A percentile compares a stretch with the other conserved stretches of the same genome.
These are phyloP conservation scores for Mycteria americana DNA, from an alignment of 2,797 vertebrate genomes.

Conservation along the genomic window DNA sequence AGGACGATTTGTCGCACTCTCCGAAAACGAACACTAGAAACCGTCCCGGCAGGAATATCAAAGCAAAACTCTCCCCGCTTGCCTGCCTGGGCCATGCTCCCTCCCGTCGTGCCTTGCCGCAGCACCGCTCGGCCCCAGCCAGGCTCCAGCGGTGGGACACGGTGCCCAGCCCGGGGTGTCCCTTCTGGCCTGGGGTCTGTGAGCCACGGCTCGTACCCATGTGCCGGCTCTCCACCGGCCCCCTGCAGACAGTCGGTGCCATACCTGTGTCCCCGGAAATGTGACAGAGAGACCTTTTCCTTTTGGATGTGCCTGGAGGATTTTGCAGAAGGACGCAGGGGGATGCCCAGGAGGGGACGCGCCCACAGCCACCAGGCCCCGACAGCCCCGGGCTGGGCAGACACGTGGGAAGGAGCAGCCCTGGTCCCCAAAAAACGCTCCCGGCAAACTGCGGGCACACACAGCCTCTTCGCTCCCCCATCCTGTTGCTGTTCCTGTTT, in stretches of 20 bases:
- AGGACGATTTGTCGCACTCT: background rate
- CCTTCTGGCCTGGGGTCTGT: background rate
- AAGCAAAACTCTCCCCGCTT: background rate
- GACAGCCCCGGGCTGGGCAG: background rate
- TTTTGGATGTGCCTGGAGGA: background rate
- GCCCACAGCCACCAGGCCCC: background rate
- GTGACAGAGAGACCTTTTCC: background rate
- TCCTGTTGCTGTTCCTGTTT: background rate
- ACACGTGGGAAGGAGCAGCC: background rate
- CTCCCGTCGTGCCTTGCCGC: rapidly evolving
- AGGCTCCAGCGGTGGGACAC: rapidly evolving
- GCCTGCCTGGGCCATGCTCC: background rate
- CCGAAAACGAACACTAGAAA: background rate
- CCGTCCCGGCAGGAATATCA: background rate
- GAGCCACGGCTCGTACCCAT: rapidly evolving
- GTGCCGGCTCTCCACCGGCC: rapidly evolving
- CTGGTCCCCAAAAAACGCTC: background rate
- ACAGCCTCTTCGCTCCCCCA: background rate
- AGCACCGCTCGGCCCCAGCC: background rate
- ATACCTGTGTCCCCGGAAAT: background rate
- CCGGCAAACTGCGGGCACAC: background rate
- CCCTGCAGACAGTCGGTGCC: no score
- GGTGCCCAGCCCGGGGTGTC: rapidly evolving
- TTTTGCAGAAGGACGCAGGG: background rate
- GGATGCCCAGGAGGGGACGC: rapidly evolving